Evolutionary conservation across 1,140 invertebrate genomes (phyloP).

Genomic region (Drosophila nikananu): DNA sequence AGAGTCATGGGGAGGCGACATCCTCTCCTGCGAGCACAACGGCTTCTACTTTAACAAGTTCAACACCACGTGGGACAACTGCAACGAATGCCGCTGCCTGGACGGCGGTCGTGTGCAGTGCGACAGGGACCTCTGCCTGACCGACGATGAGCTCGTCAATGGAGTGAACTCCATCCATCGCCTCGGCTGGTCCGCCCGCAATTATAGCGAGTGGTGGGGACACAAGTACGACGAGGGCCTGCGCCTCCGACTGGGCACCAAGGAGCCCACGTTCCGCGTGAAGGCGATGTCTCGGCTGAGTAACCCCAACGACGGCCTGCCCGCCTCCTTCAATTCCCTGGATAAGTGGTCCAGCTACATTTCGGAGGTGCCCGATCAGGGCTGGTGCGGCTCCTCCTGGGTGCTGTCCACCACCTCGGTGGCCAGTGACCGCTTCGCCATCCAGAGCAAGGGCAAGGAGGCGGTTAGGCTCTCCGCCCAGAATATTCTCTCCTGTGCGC

Average conservation of each 20-base stretch:
- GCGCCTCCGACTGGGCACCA: slow-evolving; percentile 89
- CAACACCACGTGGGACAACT: slow-evolving; percentile 87
- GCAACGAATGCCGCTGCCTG: slow-evolving; percentile 91
- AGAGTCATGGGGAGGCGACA: slow-evolving; percentile 64
- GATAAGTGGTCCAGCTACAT: slow-evolving; percentile 90
- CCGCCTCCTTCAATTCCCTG: slow-evolving; percentile 91
- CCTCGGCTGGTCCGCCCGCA: slow-evolving; percentile 91
- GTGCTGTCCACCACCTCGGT: slow-evolving; percentile 94
- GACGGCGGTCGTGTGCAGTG: slow-evolving; percentile 88
- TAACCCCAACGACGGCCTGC: slow-evolving; percentile 87
- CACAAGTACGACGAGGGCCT: slow-evolving; percentile 93
- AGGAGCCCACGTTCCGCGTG: slow-evolving; percentile 87
- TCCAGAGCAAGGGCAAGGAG: slow-evolving; percentile 93
- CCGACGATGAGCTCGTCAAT: slow-evolving; percentile 89
- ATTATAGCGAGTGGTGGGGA: slow-evolving; percentile 94
- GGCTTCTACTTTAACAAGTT: slow-evolving; percentile 73
- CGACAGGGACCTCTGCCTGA: slow-evolving; percentile 90
- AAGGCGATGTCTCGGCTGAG: slow-evolving; percentile 90
- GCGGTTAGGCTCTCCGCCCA: slow-evolving; percentile 91
- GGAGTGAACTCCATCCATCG: slow-evolving; percentile 88
- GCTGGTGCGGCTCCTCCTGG: slow-evolving; percentile 97
- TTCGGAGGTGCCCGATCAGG: slow-evolving; percentile 92
- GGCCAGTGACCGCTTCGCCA: slow-evolving; percentile 92
- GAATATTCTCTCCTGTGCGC: slow-evolving; percentile 94
- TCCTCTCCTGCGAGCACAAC: slow-evolving; percentile 70